phyloP scores from a whole-genome alignment of 2,797 vertebrate species.

The Trichosurus vulpecula region DNA sequence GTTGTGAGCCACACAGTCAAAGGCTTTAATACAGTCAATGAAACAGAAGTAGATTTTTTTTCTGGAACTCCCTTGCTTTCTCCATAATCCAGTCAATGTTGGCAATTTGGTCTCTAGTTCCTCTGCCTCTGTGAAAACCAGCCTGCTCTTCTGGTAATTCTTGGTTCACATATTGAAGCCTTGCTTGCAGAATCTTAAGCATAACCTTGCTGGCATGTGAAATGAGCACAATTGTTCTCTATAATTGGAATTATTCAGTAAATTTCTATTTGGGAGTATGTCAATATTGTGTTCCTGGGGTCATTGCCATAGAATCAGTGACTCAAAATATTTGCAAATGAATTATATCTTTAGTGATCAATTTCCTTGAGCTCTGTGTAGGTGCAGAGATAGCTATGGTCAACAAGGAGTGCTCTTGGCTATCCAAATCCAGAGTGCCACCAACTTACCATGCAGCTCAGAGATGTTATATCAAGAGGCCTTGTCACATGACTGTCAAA shows the following conservation, averaged over 20 bases:
- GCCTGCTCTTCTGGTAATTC: not conserved
- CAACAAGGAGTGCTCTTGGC: not conserved
- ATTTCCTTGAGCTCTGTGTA: not conserved
- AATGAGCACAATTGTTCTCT: not conserved
- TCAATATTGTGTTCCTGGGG: slow-evolving; percentile 6
- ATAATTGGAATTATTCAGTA: not conserved
- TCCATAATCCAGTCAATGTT: not conserved
- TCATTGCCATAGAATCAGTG: not conserved
- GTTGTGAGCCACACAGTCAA: not conserved
- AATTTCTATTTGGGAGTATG: not conserved
- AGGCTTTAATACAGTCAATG: not conserved
- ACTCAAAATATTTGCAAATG: slow-evolving; percentile 11
- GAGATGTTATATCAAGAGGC: not conserved
- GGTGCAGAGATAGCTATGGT: not conserved
- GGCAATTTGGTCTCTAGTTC: not conserved
- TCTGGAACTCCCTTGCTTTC: not conserved
- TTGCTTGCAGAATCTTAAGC: not conserved
- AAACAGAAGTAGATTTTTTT: not conserved
- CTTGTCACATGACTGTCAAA: not conserved
- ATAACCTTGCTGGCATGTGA: not conserved
- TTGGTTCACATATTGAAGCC: not conserved
- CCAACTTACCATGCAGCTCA: not conserved
- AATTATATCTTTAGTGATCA: slow-evolving; percentile 10
- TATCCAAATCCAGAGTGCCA: not conserved
- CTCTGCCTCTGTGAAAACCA: not conserved